Conservation (phyloP, 2,797 vertebrate species). For the Pterois miles region DNA sequence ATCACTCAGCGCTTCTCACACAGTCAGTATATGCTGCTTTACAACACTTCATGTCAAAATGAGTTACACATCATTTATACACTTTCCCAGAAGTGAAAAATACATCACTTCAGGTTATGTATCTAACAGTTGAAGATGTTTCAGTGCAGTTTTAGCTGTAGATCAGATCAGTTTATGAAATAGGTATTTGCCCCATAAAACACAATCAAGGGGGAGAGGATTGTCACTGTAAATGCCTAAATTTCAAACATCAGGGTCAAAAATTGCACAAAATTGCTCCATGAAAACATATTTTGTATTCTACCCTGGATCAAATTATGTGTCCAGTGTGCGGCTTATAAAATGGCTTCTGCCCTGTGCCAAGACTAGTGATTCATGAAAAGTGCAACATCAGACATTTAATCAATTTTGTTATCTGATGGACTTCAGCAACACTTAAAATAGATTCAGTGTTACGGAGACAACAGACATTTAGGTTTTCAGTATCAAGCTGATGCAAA, state of each 20-base stretch:
- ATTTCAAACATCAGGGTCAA: neutral
- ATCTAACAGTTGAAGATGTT: neutral
- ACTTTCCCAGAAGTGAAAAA: neutral
- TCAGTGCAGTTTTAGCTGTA: neutral
- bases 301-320: neutral
- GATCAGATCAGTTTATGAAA: neutral
- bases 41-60: neutral
- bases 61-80: neutral
- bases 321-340: neutral
- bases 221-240: fast-evolving
- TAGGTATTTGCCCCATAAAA: neutral
- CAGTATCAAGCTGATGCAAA: neutral
- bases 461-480: neutral
- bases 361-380: conserved; percentile 10
- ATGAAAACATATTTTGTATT: neutral
- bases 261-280: neutral
- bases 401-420: conserved; percentile 4
- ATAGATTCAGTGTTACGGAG: neutral
- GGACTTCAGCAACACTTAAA: neutral
- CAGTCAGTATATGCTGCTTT: conserved; percentile 85
- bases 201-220: neutral
- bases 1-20: conserved; percentile 99
- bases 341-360: neutral
- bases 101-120: neutral
- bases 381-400: conserved; percentile 7